These are phyloP conservation scores for Smithornis capensis DNA, from an alignment of 2,113 vertebrate genomes.

Conservation along the genomic window DNA sequence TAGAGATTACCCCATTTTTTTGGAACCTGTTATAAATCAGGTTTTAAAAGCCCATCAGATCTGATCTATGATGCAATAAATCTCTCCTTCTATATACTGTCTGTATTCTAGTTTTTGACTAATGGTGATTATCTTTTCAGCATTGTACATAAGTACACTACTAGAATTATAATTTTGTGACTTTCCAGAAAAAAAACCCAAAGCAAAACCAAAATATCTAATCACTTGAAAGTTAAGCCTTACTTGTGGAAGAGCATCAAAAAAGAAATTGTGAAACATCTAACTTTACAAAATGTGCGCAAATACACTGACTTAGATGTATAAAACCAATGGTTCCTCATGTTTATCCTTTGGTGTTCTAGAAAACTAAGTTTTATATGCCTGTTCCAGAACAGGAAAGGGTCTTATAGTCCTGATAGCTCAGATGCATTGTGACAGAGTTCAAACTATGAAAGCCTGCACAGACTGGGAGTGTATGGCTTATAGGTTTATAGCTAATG, in stretches of 20 bases:
- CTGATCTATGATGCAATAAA: neutral
- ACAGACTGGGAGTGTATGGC: neutral
- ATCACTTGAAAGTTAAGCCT: neutral
- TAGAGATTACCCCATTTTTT: neutral
- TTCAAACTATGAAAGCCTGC: neutral
- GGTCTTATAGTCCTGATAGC: neutral
- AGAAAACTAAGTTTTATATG: neutral
- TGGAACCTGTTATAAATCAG: neutral
- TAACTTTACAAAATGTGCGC: neutral
- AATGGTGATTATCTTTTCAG: neutral
- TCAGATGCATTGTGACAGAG: neutral
- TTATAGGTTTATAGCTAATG: neutral
- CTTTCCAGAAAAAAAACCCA: neutral
- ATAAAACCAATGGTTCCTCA: neutral
- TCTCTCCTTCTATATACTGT: neutral
- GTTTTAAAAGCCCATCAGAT: neutral
- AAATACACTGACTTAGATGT: neutral
- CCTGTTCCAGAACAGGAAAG: neutral
- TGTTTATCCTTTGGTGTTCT: neutral
- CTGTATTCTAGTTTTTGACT: neutral
- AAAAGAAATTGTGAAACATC: neutral
- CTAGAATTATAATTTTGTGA: neutral
- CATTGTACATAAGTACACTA: neutral
- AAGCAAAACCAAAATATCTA: neutral
- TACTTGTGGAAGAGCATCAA: neutral